Conservation (phyloP, 2,113 vertebrate genomes). For the Centropus bengalensis region DNA sequence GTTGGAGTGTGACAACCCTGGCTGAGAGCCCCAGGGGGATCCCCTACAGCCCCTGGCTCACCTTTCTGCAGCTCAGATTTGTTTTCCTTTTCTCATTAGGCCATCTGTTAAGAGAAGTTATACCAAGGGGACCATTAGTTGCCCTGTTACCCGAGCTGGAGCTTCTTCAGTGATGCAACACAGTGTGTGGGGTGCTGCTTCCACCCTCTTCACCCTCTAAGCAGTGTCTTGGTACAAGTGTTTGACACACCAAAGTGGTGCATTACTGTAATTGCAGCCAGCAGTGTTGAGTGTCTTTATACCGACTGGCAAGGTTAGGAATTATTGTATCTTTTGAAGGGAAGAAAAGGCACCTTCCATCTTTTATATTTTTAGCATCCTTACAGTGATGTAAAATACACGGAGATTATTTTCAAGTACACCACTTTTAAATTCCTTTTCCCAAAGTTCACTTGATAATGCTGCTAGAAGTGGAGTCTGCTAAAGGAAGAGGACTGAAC, state of each 20-base stretch:
- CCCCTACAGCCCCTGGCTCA: fast-evolving
- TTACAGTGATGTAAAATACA: conserved; percentile 32
- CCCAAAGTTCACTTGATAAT: not conserved
- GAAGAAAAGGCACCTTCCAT: not conserved
- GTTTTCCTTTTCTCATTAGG: not conserved
- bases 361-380: conserved; percentile 15
- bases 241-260: not conserved
- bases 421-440: conserved; percentile 29
- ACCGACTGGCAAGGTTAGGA: not conserved
- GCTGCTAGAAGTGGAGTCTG: conserved; percentile 11
- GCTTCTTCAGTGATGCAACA: not conserved
- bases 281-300: not conserved
- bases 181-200: not conserved
- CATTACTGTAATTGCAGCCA: conserved; percentile 5
- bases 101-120: not conserved
- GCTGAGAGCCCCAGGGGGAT: not conserved
- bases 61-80: not conserved
- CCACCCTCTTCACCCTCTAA: not conserved
- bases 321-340: conserved; percentile 11
- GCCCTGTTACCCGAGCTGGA: not conserved
- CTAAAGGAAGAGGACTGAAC: conserved; percentile 19
- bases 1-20: not conserved
- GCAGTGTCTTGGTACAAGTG: not conserved
- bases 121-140: not conserved
- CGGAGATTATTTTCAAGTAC: conserved; percentile 32